phyloP scores from a whole-genome alignment of 2,888 invertebrate species.

The Conchocele bisecta region DNA sequence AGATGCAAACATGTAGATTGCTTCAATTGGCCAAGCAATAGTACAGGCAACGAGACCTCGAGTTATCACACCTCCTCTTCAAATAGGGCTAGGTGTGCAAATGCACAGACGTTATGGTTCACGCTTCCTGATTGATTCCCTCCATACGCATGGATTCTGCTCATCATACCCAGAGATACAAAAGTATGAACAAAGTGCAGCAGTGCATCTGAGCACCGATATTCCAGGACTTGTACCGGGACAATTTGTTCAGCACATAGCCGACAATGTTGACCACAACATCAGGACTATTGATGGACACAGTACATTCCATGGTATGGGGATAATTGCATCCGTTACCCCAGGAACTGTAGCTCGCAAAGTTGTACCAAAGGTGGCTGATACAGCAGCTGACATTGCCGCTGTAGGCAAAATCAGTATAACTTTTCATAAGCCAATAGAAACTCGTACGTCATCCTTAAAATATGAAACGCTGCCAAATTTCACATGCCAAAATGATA shows the following conservation, averaged over 20 bases:
- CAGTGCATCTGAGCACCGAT: slow-evolving; percentile 27
- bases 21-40: slow-evolving; percentile 59
- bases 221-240: slow-evolving; percentile 24
- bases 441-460: background rate
- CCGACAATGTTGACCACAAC: slow-evolving; percentile 71
- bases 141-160: slow-evolving; percentile 55
- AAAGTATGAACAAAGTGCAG: slow-evolving; percentile 57
- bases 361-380: slow-evolving; percentile 21
- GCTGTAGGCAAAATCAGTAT: slow-evolving; percentile 36
- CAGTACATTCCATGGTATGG: slow-evolving; percentile 68
- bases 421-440: slow-evolving; percentile 12
- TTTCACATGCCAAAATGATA: background rate
- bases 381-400: slow-evolving; percentile 21
- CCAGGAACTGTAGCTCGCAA: slow-evolving; percentile 24
- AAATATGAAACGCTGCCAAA: background rate
- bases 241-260: slow-evolving; percentile 55
- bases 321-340: slow-evolving; percentile 62
- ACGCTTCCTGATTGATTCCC: slow-evolving; percentile 57
- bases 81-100: slow-evolving; percentile 55
- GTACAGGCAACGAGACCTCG: slow-evolving; percentile 53
- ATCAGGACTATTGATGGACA: slow-evolving; percentile 60
- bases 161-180: slow-evolving; percentile 54
- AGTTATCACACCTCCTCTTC: slow-evolving; percentile 45
- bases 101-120: slow-evolving; percentile 49
- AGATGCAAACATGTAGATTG: slow-evolving; percentile 16